phyloP scores from a whole-genome alignment of 2,113 vertebrate species.

The Microtus montanus region DNA sequence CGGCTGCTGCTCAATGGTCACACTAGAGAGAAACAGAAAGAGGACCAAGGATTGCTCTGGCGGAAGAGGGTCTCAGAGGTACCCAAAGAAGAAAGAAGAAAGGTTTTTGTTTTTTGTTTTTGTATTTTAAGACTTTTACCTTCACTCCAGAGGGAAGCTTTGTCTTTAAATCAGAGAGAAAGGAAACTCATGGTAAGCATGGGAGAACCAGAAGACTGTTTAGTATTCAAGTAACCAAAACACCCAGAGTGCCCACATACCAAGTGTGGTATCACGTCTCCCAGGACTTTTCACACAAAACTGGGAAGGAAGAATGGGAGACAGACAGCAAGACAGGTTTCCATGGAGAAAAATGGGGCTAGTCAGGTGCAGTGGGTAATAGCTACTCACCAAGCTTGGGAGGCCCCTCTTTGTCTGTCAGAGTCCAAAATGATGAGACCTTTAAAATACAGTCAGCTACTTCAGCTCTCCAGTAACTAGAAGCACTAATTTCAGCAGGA shows the following conservation, averaged over 20 bases:
- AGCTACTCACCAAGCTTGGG: background rate
- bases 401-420: background rate
- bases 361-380: background rate
- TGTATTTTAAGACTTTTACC: background rate
- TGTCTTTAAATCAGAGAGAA: background rate
- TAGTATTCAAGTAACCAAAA: background rate
- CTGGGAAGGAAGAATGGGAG: background rate
- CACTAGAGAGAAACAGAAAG: background rate
- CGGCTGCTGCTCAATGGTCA: background rate
- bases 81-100: constrained; percentile 1
- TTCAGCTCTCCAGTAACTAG: background rate
- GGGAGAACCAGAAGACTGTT: background rate
- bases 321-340: background rate
- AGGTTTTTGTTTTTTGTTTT: background rate
- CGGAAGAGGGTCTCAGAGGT: background rate
- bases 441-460: background rate
- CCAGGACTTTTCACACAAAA: background rate
- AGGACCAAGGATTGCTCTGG: background rate
- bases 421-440: background rate
- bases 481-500: constrained; percentile 15
- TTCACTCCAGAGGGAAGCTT: background rate
- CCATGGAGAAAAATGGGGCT: background rate
- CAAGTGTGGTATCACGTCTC: background rate
- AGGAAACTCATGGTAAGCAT: background rate
- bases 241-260: background rate